Evolutionary conservation across 2,888 invertebrate species (phyloP), one percentile per base, ranked within the genome.

Genomic region (Agonopterix heracliana): DNA sequence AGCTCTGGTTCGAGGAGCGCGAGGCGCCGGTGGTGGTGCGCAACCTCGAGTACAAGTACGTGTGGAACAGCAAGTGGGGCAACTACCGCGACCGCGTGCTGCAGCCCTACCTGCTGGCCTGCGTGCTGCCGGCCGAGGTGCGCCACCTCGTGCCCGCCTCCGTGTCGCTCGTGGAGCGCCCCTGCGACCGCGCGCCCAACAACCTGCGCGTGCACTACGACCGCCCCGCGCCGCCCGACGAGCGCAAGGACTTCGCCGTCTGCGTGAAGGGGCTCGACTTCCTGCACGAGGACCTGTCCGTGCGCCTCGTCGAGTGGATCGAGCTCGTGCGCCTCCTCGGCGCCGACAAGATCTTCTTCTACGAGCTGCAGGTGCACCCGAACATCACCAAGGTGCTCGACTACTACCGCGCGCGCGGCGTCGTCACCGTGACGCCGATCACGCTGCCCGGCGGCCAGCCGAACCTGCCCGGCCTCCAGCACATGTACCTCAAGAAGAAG

Each of bases 251-350:
- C 26, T 97, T 97, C 73, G 97, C 96, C 1, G 96, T 97, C 2
- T 97, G 97, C 77, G 97, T 97, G 14, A 97, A 97, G 78, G 98
- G 98, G 0, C 87, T 98, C 48, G 97, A 98, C 79, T 98, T 98
- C 70, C 90, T 96, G 2, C 95, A 97, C 81, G 96, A 96, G 69
- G 98, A 98, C 78, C 82, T 97, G 1, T 96, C 96, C 1, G 95
- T 96, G 11, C 91, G 96, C 2, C 87, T 98, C 17, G 93, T 98
- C 45, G 98, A 98, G 79, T 98, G 98, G 98, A 94, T 98, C 64
- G 98, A 98, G 77, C 88, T 97, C 54, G 86, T 98, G 35, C 92
- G 92, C 34, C 87, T 96, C 38, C 89, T 98, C 45, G 98, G 98
- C 3, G 98, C 97, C 0, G 95, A 96, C 67, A 96, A 96, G 74